Base-by-base conservation (phyloP, 2,113 vertebrate species). In the Aptenodytes patagonicus region DNA sequence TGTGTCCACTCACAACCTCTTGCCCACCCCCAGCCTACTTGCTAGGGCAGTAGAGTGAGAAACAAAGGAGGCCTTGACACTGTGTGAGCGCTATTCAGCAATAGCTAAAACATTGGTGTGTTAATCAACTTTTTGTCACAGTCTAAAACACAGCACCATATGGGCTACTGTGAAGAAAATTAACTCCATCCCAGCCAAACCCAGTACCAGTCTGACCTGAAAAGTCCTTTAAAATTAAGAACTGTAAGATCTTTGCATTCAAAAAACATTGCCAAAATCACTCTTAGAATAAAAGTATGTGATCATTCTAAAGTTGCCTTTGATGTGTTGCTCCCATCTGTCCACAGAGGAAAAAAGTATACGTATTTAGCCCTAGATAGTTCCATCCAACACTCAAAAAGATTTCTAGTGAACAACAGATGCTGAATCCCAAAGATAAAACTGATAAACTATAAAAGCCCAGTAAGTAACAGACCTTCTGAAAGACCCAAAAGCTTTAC, bases 141-240 rank as follows among this genome's bases (percentile, higher is more conserved):
- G 26, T 13, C 57, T 13, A 46, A 82, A 92, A 62, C 78, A 89
- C 40, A 78, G 73, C 73, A 92, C 82, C 96, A 96, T 96, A 94
- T 94, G 95, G 66, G 34, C 86, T 76, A 38, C 80, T 61, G 44
- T 57, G 83, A 96, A 70, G 47, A 94, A 83, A 86, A 65, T 86
- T 72, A 94, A 92, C 91, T 89, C 93, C 44, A 32, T 52, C 79
- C 31, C 62, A 60, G 80, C 9, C 89, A 80, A 80, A 77, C 9
- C 15, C 42, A 65, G 28, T n/a, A 66, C n/a, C 62, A 89, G 40
- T 25, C 81, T 95, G 90, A 79, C 87, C 82, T 92, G 52, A 64
- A 64, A 95, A 93, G 38, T 85, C 78, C 82, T 87, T 84, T 51
- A 76, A 44, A 54, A 44, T 71, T 57, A 78, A 77, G 21, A 89